Base-by-base conservation (phyloP, 2,888 invertebrate genomes). In the Rhamphomyia laevipes region DNA sequence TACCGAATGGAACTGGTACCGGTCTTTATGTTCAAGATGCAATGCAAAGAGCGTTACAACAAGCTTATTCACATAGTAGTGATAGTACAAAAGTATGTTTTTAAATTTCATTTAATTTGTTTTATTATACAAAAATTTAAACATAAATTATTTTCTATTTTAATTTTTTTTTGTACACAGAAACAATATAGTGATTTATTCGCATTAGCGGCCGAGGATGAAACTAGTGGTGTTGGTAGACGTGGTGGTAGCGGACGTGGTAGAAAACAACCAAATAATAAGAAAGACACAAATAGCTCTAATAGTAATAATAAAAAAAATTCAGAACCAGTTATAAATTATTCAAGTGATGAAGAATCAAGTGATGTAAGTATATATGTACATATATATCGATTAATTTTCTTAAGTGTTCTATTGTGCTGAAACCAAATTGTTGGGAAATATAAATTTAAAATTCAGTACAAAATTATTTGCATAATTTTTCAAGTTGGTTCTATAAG, bases 131-230 rank as follows among this genome's bases (percentile, higher is more conserved):
- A 18, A 16, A 27, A 2, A 27, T 21, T 4, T 21, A 21, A 4
- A 21, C 21, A 21, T 21, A 21, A 27, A 9, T 27, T 27, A 27
- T 27, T 27, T 27, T 6, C 23, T 41, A 61, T 45, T 49, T 45
- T 40, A 45, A 16, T 51, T 31, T 47, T 50, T 46, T 56, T 50
- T 72, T 73, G 52, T 70, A n/a, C n/a, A n/a, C n/a, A 80, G 80
- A 87, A 87, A 73, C 89, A 87, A 74, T 94, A 88, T 70, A 84
- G 86, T 65, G 91, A 92, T 63, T 74, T 95, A 59, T 87, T 94
- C 68, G 85, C 89, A 9, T 74, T 95, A 58, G 88, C 90, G 30
- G 93, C 91, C 70, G 90, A 90, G 63, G 90, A 90, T 63, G 91
- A 90, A 65, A 76, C 82, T 50, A 67, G 66, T 61, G 80, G 73